Conservation (phyloP, 2,888 invertebrate genomes). For the Chalcis sispes region DNA sequence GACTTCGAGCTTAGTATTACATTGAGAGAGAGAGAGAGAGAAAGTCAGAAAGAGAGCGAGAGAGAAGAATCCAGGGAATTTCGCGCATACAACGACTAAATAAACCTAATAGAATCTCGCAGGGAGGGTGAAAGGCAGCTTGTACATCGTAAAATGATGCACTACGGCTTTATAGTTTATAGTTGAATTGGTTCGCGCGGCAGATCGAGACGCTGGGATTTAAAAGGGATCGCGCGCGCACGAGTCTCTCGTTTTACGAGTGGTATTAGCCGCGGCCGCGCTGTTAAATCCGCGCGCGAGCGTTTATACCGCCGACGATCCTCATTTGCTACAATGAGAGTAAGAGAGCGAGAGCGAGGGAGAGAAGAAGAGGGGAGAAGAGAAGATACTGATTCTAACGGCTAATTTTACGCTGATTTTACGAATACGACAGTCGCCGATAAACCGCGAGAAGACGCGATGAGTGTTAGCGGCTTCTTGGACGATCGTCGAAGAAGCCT, state of each 20-base stretch:
- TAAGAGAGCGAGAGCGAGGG: not conserved
- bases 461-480: not conserved
- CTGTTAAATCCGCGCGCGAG: constrained; percentile 60
- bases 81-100: constrained; percentile 55
- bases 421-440: constrained; percentile 47
- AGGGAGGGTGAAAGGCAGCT: constrained; percentile 60
- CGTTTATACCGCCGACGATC: constrained; percentile 58
- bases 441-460: constrained; percentile 24
- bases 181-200: constrained; percentile 63
- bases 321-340: constrained; percentile 42
- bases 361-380: too few species aligned
- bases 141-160: constrained; percentile 68
- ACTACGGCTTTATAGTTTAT: constrained; percentile 70
- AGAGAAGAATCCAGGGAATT: constrained; percentile 33
- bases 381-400: too few species aligned
- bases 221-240: constrained; percentile 72
- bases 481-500: not conserved
- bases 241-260: constrained; percentile 71
- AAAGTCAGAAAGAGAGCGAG: not conserved
- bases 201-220: constrained; percentile 71
- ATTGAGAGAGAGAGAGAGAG: not conserved
- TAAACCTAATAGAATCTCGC: constrained; percentile 67
- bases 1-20: not conserved
- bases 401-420: constrained; percentile 61
- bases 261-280: constrained; percentile 65